Conservation (phyloP, 2,797 vertebrate genomes). For the Notamacropus eugenii region DNA sequence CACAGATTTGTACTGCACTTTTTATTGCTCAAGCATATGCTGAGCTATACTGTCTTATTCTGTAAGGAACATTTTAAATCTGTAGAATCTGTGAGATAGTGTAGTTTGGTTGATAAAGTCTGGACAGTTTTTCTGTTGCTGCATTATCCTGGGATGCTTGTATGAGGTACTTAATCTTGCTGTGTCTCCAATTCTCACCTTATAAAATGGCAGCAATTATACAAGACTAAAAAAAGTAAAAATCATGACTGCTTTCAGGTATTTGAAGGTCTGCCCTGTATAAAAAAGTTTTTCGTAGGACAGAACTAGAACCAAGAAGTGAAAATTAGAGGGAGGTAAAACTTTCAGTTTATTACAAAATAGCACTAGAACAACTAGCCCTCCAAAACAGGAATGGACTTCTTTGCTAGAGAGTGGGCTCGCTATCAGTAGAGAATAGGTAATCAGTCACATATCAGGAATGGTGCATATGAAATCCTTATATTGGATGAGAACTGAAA, state of each 20-base stretch:
- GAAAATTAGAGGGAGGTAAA: background rate
- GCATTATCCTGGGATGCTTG: background rate
- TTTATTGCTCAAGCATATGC: background rate
- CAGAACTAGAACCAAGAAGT: background rate
- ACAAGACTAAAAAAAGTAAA: background rate
- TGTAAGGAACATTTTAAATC: background rate
- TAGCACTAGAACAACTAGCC: background rate
- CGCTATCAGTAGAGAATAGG: no score
- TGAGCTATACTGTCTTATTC: background rate
- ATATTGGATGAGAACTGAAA: background rate
- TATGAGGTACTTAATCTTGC: background rate
- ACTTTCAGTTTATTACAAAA: background rate
- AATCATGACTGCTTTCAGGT: background rate
- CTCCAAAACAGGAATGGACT: background rate
- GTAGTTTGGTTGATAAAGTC: background rate
- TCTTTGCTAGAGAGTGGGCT: no score
- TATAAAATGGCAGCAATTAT: background rate
- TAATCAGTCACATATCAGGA: no score
- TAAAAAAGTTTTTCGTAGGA: background rate
- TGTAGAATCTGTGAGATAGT: background rate
- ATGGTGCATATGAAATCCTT: background rate
- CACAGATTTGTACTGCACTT: background rate
- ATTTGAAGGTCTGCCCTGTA: background rate
- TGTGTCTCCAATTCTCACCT: background rate
- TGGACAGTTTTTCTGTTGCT: background rate